Evolutionary conservation across 2,113 vertebrate genomes (phyloP), one percentile per base, ranked within the genome.

Genomic region (Platycercus adscitus): DNA sequence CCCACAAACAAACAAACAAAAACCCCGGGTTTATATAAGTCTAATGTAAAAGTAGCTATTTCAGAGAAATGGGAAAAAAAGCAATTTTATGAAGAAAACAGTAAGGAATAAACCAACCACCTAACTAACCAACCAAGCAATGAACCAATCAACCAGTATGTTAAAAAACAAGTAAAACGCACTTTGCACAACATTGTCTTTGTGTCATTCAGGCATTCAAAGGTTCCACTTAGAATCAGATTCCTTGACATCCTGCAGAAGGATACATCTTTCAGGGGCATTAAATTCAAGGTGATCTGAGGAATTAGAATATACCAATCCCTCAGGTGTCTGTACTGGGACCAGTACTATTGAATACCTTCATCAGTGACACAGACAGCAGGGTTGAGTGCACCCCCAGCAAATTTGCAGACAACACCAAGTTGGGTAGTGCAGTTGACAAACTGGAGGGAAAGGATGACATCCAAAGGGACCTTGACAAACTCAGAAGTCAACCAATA

Each of bases 381-480:
- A 37, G 37, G n/a, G 76, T 47, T 4, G 5, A 65, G n/a, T 7
- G 10, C 18, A 76, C 18, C 21, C 55, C 46, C n/a, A 65, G 11
- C 5, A 35, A 25, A 4, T 63, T 4, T 69, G 8, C 11, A 46
- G 25, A 24, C 20, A 11, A 24, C 49, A 33, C 12, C 55, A 46
- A 58, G 28, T 13, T 23, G 5, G 39, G 24, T 33, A n/a, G 8
- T 44, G 13, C 12, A 11, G 24, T 0, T 70, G 61, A 44, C 41
- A 55, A 3, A 10, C 0, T 0, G 31, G 43, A 85, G 49, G 33
- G 20, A 46, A 12, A 14, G n/a, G n/a, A 61, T 53, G 39, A 5
- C 64, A 56, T 37, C 63, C 79, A 66, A 58, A 52, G 19, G 33
- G 10, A 72, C 7, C 21, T 25, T 52, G 50, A n/a, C 10, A 50